Percentiles rank a stretch among this genome's conserved stretches.
phyloP scores from a whole-genome alignment of 1,140 invertebrate species.

The Gerris buenoi region DNA sequence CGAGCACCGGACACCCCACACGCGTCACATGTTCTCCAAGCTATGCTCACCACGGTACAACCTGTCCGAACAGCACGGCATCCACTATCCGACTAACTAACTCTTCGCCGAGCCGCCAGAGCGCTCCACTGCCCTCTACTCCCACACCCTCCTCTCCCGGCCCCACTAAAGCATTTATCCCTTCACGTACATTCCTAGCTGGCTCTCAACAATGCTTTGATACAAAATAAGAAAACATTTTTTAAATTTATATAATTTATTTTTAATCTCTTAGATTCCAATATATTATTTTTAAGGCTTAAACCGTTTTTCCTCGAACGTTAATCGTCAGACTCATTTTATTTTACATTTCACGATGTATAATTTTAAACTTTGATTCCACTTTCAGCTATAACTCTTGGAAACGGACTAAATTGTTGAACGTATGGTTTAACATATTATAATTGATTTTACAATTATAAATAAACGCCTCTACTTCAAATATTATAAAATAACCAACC shows the following conservation, averaged over 20 bases:
- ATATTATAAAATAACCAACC: too few relatives aligned
- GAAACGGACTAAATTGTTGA: too few relatives aligned
- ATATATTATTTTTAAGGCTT: too few relatives aligned
- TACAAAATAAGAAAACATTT: background rate
- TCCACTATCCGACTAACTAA: background rate
- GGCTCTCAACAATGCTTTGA: background rate
- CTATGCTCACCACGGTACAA: background rate
- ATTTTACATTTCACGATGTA: too few relatives aligned
- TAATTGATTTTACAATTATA: too few relatives aligned
- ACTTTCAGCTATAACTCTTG: too few relatives aligned
- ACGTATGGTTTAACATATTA: too few relatives aligned
- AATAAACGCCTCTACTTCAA: too few relatives aligned
- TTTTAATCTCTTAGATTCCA: too few relatives aligned
- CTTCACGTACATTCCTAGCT: background rate
- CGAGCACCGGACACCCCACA: constrained; percentile 1
- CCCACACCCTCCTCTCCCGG: background rate
- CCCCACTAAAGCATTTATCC: background rate
- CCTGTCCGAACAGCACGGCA: background rate
- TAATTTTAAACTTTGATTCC: too few relatives aligned
- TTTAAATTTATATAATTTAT: background rate
- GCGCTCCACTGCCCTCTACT: background rate
- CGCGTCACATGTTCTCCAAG: constrained; percentile 7
- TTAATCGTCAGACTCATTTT: too few relatives aligned
- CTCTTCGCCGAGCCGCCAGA: background rate
- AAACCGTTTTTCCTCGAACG: too few relatives aligned